Evolutionary conservation across 2,113 vertebrate species (phyloP).

Genomic region (Callithrix jacchus): DNA sequence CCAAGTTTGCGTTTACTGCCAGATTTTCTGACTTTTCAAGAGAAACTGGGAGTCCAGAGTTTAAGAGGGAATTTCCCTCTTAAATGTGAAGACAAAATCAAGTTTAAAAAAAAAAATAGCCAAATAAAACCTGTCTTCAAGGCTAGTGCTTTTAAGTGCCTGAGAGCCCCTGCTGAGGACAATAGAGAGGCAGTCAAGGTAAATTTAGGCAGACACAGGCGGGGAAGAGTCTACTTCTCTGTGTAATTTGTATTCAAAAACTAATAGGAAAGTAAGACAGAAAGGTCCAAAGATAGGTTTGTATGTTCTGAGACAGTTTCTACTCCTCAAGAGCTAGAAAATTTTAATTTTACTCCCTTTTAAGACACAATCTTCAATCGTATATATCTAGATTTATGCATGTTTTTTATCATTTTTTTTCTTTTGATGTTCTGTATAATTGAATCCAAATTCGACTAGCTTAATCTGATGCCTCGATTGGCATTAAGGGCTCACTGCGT

Average conservation of each 20-base stretch:
- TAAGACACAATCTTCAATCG: neutral
- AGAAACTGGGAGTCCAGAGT: neutral
- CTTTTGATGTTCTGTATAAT: neutral
- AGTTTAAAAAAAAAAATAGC: neutral
- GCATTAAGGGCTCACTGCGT: neutral
- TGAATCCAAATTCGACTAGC: neutral
- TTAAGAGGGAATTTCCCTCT: slow-evolving; percentile 21
- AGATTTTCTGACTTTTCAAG: slow-evolving; percentile 1
- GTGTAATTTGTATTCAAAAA: neutral
- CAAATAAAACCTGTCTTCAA: neutral
- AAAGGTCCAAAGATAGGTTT: neutral
- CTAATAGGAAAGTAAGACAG: neutral
- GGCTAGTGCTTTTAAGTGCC: neutral
- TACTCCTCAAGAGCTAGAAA: neutral
- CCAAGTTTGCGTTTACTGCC: neutral
- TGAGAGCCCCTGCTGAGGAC: neutral
- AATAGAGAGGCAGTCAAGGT: neutral
- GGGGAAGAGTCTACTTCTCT: neutral
- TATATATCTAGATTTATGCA: neutral
- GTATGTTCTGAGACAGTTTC: neutral
- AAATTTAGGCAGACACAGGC: neutral
- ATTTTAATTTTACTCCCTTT: neutral
- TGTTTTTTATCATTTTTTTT: neutral
- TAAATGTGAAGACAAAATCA: neutral
- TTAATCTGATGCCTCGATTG: neutral